phyloP scores from a whole-genome alignment of 2,113 vertebrate genomes.

The Bungarus multicinctus region DNA sequence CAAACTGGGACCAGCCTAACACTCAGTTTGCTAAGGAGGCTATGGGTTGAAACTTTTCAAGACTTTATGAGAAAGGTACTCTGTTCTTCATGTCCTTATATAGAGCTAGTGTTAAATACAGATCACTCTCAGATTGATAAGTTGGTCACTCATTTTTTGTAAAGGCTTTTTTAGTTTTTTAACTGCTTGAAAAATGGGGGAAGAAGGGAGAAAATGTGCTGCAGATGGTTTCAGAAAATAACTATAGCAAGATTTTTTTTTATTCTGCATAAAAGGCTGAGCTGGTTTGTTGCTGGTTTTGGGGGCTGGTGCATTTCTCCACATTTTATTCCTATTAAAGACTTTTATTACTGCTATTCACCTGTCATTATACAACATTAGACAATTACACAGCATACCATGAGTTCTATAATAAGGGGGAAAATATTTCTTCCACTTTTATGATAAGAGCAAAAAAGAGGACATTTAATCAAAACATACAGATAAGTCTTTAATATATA shows the following conservation, averaged over 20 bases:
- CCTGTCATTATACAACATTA: slow-evolving; percentile 70
- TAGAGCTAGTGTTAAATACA: background rate
- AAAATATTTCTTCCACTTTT: slow-evolving; percentile 32
- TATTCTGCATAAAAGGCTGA: slow-evolving; percentile 54
- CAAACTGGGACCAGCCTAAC: background rate
- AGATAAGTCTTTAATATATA: slow-evolving; percentile 29
- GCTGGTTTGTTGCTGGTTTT: slow-evolving; percentile 33
- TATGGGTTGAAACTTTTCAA: background rate
- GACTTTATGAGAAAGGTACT: no score
- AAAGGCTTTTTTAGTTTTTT: background rate
- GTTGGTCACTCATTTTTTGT: background rate
- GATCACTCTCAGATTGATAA: background rate
- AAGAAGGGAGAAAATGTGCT: background rate
- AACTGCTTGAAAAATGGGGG: background rate
- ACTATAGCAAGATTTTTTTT: background rate
- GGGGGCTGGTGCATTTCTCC: slow-evolving; percentile 45
- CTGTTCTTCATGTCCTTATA: background rate
- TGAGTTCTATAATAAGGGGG: slow-evolving; percentile 48
- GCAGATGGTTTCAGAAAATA: slow-evolving; percentile 6
- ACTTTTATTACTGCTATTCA: slow-evolving; percentile 69
- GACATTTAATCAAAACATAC: slow-evolving; percentile 65
- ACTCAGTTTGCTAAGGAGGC: background rate
- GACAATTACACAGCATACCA: slow-evolving; percentile 63
- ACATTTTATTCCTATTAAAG: slow-evolving; percentile 68
- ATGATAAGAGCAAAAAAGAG: slow-evolving; percentile 45